These are phyloP conservation scores for Anableps anableps DNA, from an alignment of 2,797 vertebrate species.

Conservation along the genomic window DNA sequence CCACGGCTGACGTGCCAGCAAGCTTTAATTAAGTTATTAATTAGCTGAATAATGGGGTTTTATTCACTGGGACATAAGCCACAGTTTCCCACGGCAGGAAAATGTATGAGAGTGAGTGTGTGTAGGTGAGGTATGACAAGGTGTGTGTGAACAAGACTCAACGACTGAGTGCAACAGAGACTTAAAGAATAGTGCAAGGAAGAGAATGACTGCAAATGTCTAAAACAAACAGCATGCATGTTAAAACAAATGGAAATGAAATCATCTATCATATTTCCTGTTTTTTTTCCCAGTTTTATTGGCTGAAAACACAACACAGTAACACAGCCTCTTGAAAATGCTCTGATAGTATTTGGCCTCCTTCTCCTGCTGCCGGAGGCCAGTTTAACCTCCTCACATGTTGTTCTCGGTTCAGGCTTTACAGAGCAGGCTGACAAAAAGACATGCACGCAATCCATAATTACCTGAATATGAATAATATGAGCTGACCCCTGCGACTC, in stretches of 20 bases:
- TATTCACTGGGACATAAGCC: constrained; percentile 73
- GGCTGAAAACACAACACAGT: constrained; percentile 17
- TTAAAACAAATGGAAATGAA: constrained; percentile 9
- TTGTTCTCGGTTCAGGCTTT: constrained; percentile 31
- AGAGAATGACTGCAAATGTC: neutral
- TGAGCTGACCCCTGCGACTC: constrained; percentile 60
- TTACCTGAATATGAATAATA: constrained; percentile 72
- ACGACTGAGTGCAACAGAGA: constrained; percentile 9
- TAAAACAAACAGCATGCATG: neutral
- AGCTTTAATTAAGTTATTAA: constrained; percentile 86
- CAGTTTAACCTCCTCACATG: constrained; percentile 50
- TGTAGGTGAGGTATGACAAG: constrained; percentile 17
- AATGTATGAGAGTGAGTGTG: constrained; percentile 21
- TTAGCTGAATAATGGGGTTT: constrained; percentile 83
- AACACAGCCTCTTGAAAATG: neutral
- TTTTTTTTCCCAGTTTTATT: constrained; percentile 10
- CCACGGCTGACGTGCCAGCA: constrained; percentile 76
- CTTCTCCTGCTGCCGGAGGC: constrained; percentile 32
- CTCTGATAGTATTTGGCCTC: constrained; percentile 44
- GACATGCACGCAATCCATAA: constrained; percentile 53
- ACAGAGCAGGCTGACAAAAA: constrained; percentile 50
- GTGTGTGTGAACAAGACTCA: constrained; percentile 5
- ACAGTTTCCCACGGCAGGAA: constrained; percentile 62
- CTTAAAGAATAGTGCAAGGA: constrained; percentile 6
- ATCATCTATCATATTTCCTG: constrained; percentile 3